Conservation (phyloP, 2,797 vertebrate species). For the Cygnus olor region DNA sequence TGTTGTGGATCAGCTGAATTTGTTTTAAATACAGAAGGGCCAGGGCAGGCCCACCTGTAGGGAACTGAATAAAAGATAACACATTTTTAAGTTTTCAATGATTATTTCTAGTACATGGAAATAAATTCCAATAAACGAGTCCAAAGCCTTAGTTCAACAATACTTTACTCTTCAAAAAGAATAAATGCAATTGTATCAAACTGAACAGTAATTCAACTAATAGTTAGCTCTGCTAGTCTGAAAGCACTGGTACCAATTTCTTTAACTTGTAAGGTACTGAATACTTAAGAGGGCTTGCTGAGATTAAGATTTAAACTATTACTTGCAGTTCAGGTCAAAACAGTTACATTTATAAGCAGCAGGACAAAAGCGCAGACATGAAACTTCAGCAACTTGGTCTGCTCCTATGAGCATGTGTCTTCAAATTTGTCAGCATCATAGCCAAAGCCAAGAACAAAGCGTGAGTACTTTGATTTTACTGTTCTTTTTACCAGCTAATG, state of each 20-base stretch:
- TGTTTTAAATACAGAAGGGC: background rate
- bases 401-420: background rate
- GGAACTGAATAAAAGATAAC: background rate
- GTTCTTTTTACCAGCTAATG: background rate
- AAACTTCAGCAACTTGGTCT: background rate
- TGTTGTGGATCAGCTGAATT: background rate
- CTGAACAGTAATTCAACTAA: background rate
- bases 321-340: background rate
- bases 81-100: background rate
- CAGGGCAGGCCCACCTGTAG: background rate
- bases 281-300: background rate
- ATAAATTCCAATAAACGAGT: background rate
- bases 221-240: background rate
- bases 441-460: background rate
- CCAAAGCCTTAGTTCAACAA: background rate
- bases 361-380: background rate
- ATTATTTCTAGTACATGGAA: background rate
- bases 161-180: background rate
- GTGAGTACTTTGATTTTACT: background rate
- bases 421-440: background rate
- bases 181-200: background rate
- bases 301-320: background rate
- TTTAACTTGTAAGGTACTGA: background rate
- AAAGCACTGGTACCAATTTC: background rate
- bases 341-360: background rate